Conservation (phyloP, 2,888 invertebrate genomes). For the Orchestes rusci region DNA sequence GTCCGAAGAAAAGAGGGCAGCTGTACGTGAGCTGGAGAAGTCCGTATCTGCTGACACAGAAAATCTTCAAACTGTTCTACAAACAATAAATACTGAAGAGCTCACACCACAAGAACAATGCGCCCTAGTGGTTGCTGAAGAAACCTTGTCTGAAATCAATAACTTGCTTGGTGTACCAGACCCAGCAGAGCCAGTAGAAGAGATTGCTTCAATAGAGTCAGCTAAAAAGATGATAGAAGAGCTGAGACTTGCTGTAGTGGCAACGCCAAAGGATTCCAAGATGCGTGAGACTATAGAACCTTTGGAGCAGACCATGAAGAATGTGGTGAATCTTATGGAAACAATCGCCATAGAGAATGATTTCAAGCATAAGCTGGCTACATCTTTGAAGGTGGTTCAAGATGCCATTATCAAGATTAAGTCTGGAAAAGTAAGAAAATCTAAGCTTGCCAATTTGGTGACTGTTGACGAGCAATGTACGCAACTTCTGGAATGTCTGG, state of each 20-base stretch:
- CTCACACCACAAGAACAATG: conserved; percentile 33
- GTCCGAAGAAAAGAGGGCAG: conserved; percentile 31
- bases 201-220: conserved; percentile 29
- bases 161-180: conserved; percentile 29
- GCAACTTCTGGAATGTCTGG: conserved; percentile 14
- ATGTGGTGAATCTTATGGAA: conserved; percentile 41
- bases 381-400: conserved; percentile 16
- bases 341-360: conserved; percentile 32
- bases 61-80: conserved; percentile 25
- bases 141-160: conserved; percentile 34
- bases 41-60: conserved; percentile 33
- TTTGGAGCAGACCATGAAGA: conserved; percentile 40
- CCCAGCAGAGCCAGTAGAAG: conserved; percentile 14
- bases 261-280: conserved; percentile 34
- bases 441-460: conserved; percentile 5
- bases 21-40: conserved; percentile 36
- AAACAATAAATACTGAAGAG: conserved; percentile 16
- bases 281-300: conserved; percentile 38
- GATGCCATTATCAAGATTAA: conserved; percentile 18
- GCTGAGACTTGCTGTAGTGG: conserved; percentile 37
- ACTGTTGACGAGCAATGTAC: conserved; percentile 9
- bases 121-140: conserved; percentile 34
- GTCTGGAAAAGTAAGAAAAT: conserved; percentile 15
- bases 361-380: conserved; percentile 25
- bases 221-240: conserved; percentile 39